Base-by-base conservation (phyloP, 2,888 invertebrate genomes). In the Caenorhabditis drosophilae region DNA sequence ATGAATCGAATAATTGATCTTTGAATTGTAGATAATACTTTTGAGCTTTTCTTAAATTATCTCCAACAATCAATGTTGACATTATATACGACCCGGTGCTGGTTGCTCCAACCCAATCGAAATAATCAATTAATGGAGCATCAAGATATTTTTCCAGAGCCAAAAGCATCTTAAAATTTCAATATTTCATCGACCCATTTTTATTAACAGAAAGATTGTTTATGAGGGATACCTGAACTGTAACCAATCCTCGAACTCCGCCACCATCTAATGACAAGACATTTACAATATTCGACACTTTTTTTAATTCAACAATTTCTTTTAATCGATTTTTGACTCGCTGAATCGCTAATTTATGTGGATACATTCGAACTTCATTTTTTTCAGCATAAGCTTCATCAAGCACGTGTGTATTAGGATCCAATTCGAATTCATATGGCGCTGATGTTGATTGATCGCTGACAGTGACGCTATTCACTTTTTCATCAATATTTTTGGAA, bases 91-190 rank as follows among this genome's bases (percentile, higher is more conserved):
- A 94, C 0, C 97, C 97, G 0, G 92, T 92, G 56, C 88, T 88
- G 0, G 90, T 91, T 0, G 91, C 98, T 0, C 93, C 92, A 15
- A 97, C 88, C 95, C 96, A 97, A 85, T 98, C 97, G 85, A 98
- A 98, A 83, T 91, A 82, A 22, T 70, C 61, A 31, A 76, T 64
- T 7, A 82, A 52, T 7, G 78, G 79, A 35, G 73, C 70, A n/a
- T 75, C 74, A 45, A 82, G 49, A 16, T 71, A 66, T 35, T 57
- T 49, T 41, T 82, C 79, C 11, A 82, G 56, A 4, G 63, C 55
- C 11, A 82, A 48, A 18, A 81, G 54, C 35, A 76, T 71, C 74
- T 79, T 54, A 31, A 72, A 55, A 11, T 22, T 23, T 15, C 16
- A n/a, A 44, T 25, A 18, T 41, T 3, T 22, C 2, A 9, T 15